phyloP scores from a whole-genome alignment of 2,888 invertebrate genomes.

The Cryptus armator region DNA sequence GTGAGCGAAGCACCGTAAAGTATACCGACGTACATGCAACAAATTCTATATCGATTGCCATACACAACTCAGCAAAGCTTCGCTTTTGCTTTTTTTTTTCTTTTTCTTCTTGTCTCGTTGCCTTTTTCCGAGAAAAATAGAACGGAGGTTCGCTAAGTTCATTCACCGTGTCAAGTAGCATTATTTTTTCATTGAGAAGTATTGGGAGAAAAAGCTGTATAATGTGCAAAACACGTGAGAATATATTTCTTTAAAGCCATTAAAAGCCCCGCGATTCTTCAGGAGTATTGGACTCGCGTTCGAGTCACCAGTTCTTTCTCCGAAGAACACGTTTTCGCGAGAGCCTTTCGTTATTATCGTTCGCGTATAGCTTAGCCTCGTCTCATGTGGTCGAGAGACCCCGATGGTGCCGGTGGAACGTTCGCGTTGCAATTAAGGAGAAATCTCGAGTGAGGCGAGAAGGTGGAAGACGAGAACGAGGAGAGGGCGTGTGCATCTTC shows the following conservation, averaged over 20 bases:
- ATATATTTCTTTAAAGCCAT: not conserved
- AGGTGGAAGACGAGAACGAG: slow-evolving; percentile 15
- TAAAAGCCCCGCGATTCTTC: not conserved
- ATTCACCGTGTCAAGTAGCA: not conserved
- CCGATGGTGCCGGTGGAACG: slow-evolving; percentile 39
- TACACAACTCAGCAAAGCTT: slow-evolving; percentile 21
- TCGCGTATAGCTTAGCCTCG: not conserved
- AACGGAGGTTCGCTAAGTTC: not conserved
- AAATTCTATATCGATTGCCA: slow-evolving; percentile 54
- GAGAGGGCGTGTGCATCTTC: slow-evolving; percentile 33
- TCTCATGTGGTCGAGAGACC: slow-evolving; percentile 17
- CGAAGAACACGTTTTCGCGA: slow-evolving; percentile 43
- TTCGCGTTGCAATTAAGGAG: slow-evolving; percentile 64
- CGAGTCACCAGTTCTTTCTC: slow-evolving; percentile 21
- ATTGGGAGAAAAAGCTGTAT: not conserved
- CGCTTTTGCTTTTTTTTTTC: not conserved
- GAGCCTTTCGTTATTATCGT: slow-evolving; percentile 30
- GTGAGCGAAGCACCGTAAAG: slow-evolving; percentile 44
- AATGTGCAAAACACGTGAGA: not conserved
- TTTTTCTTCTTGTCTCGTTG: slow-evolving; percentile 4
- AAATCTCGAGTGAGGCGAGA: slow-evolving; percentile 56
- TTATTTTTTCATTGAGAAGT: slow-evolving; percentile 18
- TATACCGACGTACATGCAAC: slow-evolving; percentile 44
- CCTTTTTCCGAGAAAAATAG: not conserved
- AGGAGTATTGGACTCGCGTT: not conserved